Evolutionary conservation across 2,888 invertebrate genomes (phyloP), one percentile per base, ranked within the genome.

Genomic region (Marasmarcha lunaedactyla): DNA sequence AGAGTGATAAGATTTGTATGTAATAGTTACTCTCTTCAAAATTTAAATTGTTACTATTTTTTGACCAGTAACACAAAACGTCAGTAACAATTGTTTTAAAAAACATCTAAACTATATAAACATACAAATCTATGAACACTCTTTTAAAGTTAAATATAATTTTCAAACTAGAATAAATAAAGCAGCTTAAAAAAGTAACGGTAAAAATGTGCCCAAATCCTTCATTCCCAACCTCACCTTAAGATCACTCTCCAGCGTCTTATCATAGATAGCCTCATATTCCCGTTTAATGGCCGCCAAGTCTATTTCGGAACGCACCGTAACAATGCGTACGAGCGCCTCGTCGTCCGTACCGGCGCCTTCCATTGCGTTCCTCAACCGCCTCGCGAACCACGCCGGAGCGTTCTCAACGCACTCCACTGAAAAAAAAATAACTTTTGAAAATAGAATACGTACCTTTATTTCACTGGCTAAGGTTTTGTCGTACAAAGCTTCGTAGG

Each of bases 301-400:
- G 70, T 92, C 92, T 9, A 90, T 73, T 84, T 90, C 89, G 1
- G 89, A 84, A 43, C 90, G 84, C 43, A 86, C 85, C 14, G 88
- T 87, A 38, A 92, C 71, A 46, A 92, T 86, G 43, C 92, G 78
- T 33, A 92, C 87, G 9, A 93, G 70, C 0, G 88, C 85, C 42
- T 67, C 64, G 64, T 92, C 92, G 44, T 90, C 88, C 0, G 92
- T 92, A 10, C 92, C 92, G 2, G 86, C 73, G 7, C 92, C 92
- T 50, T 87, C 78, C 85, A 90, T 86, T 0, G 90, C 87, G 39
- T 70, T 63, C 44, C 89, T 85, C 20, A 92, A 64, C 1, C 89
- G 72, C 62, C 87, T 87, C 9, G 92, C 91, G 69, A 90, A 92
- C 78, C 88, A 92, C 2, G 87, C 86, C 2, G 88, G 79, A 2